These are phyloP conservation scores for Hirtodrosophila alboralis DNA, from an alignment of 2,888 invertebrate genomes.

Conservation along the genomic window DNA sequence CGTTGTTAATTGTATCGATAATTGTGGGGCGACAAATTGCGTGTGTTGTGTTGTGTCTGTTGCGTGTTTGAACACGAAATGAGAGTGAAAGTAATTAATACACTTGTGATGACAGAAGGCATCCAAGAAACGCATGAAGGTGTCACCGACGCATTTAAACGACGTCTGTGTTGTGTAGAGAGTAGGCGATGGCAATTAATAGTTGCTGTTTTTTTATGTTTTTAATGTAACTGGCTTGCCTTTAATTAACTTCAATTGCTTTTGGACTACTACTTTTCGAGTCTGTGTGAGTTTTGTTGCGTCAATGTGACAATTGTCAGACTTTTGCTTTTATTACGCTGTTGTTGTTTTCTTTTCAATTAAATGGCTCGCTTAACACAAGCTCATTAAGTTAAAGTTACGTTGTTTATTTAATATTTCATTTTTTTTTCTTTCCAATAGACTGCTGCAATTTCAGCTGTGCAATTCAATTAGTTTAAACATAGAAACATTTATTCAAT, in stretches of 20 bases:
- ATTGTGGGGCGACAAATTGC: conserved; percentile 55
- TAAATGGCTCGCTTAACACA: conserved; percentile 49
- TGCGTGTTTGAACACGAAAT: conserved; percentile 26
- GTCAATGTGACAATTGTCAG: conserved; percentile 74
- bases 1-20: conserved; percentile 47
- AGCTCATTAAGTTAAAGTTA: conserved; percentile 46
- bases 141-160: conserved; percentile 58
- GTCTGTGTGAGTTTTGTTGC: conserved; percentile 40
- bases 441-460: conserved; percentile 41
- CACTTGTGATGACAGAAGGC: conserved; percentile 33
- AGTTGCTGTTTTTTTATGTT: conserved; percentile 40
- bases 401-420: conserved; percentile 27
- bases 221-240: conserved; percentile 33
- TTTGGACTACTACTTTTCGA: conserved; percentile 1
- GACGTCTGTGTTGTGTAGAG: too few species aligned
- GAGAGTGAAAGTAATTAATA: conserved; percentile 74
- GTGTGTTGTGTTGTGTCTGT: too few species aligned
- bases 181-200: conserved; percentile 50
- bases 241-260: conserved; percentile 76
- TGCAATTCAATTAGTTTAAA: conserved; percentile 40
- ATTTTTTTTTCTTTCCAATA: conserved; percentile 31
- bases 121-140: conserved; percentile 42
- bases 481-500: conserved; percentile 33
- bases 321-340: conserved; percentile 35
- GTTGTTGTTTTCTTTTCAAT: conserved; percentile 48